phyloP scores from a whole-genome alignment of 2,888 invertebrate species.

The Agelastica alni region DNA sequence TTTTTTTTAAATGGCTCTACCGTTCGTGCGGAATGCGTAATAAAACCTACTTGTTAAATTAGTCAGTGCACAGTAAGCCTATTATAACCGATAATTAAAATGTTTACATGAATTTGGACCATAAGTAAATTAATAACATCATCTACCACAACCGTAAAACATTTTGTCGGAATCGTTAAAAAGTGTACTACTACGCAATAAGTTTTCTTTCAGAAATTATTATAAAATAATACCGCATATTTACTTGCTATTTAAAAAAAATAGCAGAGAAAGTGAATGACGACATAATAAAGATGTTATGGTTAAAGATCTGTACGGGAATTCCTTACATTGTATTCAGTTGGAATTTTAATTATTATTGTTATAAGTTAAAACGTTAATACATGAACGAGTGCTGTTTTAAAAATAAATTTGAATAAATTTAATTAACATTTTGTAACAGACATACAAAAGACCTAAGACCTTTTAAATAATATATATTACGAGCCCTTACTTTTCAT shows the following conservation, averaged over 20 bases:
- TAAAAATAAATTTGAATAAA: too few relatives aligned
- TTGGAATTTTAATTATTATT: too few relatives aligned
- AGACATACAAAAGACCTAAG: too few relatives aligned
- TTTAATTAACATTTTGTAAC: too few relatives aligned
- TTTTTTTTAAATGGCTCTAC: neutral
- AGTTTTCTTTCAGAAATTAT: neutral
- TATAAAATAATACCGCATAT: neutral
- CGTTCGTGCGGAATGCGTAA: neutral
- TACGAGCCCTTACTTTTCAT: too few relatives aligned
- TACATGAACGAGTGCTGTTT: too few relatives aligned
- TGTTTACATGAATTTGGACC: neutral
- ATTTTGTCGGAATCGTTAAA: neutral
- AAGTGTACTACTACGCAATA: too few relatives aligned
- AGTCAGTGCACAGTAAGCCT: neutral
- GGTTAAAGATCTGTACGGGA: too few relatives aligned
- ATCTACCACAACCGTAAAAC: neutral
- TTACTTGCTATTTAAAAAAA: neutral
- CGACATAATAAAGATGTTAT: neutral
- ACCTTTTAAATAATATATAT: too few relatives aligned
- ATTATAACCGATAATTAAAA: neutral
- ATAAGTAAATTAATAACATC: neutral
- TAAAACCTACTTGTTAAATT: neutral
- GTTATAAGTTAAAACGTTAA: too few relatives aligned
- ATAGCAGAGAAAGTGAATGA: neutral
- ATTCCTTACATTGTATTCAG: neutral